Percentiles rank a stretch among this genome's conserved stretches.
Conservation (phyloP, 2,888 invertebrate species). For the Himalopsyche anomala region DNA sequence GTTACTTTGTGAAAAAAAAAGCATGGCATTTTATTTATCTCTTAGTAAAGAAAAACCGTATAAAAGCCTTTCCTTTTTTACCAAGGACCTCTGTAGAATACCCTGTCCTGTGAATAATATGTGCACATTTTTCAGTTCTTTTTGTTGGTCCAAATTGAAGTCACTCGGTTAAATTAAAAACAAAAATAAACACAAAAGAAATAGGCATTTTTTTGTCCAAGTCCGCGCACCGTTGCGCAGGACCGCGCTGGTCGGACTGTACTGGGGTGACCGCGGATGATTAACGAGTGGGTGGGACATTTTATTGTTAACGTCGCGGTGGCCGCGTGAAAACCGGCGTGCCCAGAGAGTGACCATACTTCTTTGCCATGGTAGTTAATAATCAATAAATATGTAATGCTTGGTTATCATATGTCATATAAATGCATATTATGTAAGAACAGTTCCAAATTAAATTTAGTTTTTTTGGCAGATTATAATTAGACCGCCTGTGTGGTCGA, state of each 20-base stretch:
- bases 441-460: too few species aligned
- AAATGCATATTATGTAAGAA: too few species aligned
- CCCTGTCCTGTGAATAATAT: not conserved
- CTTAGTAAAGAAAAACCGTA: too few species aligned
- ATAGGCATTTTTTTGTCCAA: not conserved
- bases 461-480: too few species aligned
- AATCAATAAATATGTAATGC: too few species aligned
- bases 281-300: constrained; percentile 30
- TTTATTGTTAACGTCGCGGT: constrained; percentile 36
- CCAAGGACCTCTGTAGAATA: not conserved
- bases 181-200: constrained; percentile 37
- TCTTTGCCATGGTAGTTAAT: not conserved
- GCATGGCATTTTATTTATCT: too few species aligned
- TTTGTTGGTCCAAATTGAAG: constrained; percentile 32
- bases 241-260: not conserved
- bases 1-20: too few species aligned
- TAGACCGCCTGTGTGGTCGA: too few species aligned
- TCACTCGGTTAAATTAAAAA: constrained; percentile 39
- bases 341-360: constrained; percentile 29
- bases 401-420: too few species aligned
- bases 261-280: constrained; percentile 37
- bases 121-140: constrained; percentile 5
- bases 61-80: too few species aligned
- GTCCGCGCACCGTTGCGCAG: constrained; percentile 22
- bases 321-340: constrained; percentile 33